These are phyloP conservation scores for Agrochola circellaris DNA, from an alignment of 2,888 invertebrate species.

Conservation along the genomic window DNA sequence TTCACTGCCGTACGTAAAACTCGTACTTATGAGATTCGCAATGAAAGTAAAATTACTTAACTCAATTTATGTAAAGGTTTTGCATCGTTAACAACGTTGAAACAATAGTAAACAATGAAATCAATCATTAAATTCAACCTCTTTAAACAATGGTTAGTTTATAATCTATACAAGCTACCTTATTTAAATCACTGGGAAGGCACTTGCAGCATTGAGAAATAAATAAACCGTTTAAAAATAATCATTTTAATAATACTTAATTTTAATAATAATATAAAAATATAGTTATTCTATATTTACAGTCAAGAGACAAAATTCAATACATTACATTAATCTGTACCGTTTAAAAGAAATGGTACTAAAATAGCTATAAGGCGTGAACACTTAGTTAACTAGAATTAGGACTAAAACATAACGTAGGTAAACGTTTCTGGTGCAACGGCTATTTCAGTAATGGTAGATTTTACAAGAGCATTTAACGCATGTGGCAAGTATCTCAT, in stretches of 20 bases:
- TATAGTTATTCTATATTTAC: conserved; percentile 88
- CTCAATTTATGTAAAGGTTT: conserved; percentile 53
- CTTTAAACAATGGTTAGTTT: conserved; percentile 20
- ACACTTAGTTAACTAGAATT: conserved; percentile 73
- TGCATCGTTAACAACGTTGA: conserved; percentile 25
- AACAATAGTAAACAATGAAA: conserved; percentile 35
- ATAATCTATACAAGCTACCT: conserved; percentile 65
- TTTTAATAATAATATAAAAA: conserved; percentile 87
- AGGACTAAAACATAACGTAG: conserved; percentile 70
- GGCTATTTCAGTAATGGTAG: conserved; percentile 69
- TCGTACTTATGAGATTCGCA: conserved; percentile 76
- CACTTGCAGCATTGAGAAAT: conserved; percentile 85
- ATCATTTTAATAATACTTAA: conserved; percentile 82
- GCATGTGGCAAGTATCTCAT: conserved; percentile 53
- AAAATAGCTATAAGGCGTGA: conserved; percentile 76
- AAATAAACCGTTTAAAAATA: conserved; percentile 77
- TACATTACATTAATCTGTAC: conserved; percentile 77
- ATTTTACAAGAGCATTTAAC: conserved; percentile 37
- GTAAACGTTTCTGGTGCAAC: conserved; percentile 65
- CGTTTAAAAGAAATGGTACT: conserved; percentile 69
- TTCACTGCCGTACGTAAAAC: conserved; percentile 59
- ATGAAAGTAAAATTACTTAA: conserved; percentile 64
- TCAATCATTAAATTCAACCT: conserved; percentile 24
- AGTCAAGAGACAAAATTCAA: conserved; percentile 81
- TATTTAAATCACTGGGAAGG: conserved; percentile 68